phyloP scores from a whole-genome alignment of 2,888 invertebrate species.

The Diachrysia chrysitis region DNA sequence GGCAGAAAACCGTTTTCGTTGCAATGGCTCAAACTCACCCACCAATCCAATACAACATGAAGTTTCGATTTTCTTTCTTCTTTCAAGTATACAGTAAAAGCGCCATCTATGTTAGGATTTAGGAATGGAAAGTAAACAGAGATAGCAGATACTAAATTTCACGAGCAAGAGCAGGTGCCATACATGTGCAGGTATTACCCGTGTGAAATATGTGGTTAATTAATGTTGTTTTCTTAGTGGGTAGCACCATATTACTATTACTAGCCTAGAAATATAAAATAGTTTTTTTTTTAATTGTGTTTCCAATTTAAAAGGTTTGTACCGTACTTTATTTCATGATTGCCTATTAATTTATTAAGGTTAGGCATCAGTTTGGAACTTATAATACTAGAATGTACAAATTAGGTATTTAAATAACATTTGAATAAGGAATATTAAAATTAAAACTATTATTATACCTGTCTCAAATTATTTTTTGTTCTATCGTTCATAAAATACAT shows the following conservation, averaged over 20 bases:
- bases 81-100: slow-evolving; percentile 56
- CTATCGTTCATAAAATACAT: background rate
- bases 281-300: too few relatives aligned
- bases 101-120: slow-evolving; percentile 70
- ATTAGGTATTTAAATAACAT: too few relatives aligned
- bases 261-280: too few relatives aligned
- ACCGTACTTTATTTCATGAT: too few relatives aligned
- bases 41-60: slow-evolving; percentile 60
- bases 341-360: too few relatives aligned
- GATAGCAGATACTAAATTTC: slow-evolving; percentile 23
- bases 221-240: too few relatives aligned
- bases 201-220: slow-evolving; percentile 5
- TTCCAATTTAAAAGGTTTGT: too few relatives aligned
- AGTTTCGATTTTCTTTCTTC: slow-evolving; percentile 78
- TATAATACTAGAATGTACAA: too few relatives aligned
- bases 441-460: background rate
- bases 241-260: too few relatives aligned
- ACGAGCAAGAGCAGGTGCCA: slow-evolving; percentile 23
- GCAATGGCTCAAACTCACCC: slow-evolving; percentile 71
- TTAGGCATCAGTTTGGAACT: too few relatives aligned
- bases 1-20: slow-evolving; percentile 88
- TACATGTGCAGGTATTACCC: slow-evolving; percentile 12
- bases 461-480: background rate
- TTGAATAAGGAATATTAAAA: too few relatives aligned
- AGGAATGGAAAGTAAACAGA: slow-evolving; percentile 8